Evolutionary conservation across 1,140 invertebrate species (phyloP), one percentile per base, ranked within the genome.

Genomic region (Aphelinus atriplicis): DNA sequence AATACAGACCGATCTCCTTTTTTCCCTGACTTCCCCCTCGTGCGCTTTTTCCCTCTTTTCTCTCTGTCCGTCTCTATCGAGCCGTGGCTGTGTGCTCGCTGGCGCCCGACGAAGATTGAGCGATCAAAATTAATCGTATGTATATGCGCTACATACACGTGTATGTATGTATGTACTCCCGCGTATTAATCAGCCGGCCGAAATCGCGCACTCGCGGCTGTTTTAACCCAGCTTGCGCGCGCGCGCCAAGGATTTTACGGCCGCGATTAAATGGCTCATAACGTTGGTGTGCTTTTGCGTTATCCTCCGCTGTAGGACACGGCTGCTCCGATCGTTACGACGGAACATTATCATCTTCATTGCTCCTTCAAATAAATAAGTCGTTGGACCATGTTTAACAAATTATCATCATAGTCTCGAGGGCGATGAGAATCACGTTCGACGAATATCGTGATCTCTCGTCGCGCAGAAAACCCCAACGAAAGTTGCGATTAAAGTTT

Each of bases 71-170:
- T 42, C 43, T 47, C 46, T 46, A 45, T 62, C 3, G 43, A 2
- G n/a, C 57, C 45, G 43, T 2, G n/a, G n/a, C 1, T 42, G 60
- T 62, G 6, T 7, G 42, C 60, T 47, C 47, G 3, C 47, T 43
- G 45, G 6, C 5, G 51, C 5, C 42, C 7, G 1, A n/a, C 48
- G 5, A 64, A 26, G 61, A 64, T 56, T 71, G 50, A 55, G 45
- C 60, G n/a, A 63, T 71, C 50, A 55, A 71, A 71, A 71, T 55
- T 51, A 71, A 71, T 63, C 6, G 45, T 9, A 53, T 64, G 63
- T 45, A 26, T 26, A 26, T 26, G 26, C 26, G 26, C 26, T 26
- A 26, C 26, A 26, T 26, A 26, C 26, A 26, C 26, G 26, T 26
- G 26, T 26, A 26, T 26, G 26, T 26, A 26, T 26, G 26, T 26